Evolutionary conservation across 2,888 invertebrate species (phyloP), one percentile per base, ranked within the genome.

Genomic region (Lasioglossum leucozonium): DNA sequence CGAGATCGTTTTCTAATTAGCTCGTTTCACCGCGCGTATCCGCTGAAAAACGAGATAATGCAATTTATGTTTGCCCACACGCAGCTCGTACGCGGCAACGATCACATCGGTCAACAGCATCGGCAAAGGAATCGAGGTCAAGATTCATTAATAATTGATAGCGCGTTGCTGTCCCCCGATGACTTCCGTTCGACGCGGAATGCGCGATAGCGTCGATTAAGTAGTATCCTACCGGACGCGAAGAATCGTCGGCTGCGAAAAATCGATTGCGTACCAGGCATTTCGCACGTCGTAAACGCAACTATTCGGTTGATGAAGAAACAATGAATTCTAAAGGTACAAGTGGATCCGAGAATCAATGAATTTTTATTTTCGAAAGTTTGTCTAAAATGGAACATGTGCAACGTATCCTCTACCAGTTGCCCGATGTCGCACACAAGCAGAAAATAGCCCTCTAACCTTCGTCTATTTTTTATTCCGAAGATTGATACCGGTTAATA

Each of bases 141-240:
- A 37, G 55, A 72, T 75, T 86, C 86, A 87, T 90, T 89, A 90
- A 90, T 90, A 90, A 90, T 90, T 90, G 75, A 89, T 89, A 67
- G 67, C 87, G 80, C 62, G 90, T 87, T 72, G 82, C 81, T 77
- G 80, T 75, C 83, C 74, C 86, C 65, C 77, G 80, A 79, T 80
- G 76, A 84, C 82, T 90, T 90, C 90, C 89, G 90, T 74, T 84
- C 82, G 37, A 30, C 75, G 82, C 62, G 69, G 82, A 79, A 85
- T 78, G 74, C 47, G 65, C 73, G 81, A 76, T 69, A n/a, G 37
- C 74, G 37, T 30, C 79, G 81, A 89, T 81, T 82, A 83, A 87
- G 77, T n/a, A 30, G 62, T 75, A 55, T 76, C 69, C 4, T 40
- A 74, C 65, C 73, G 30, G 77, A 72, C 75, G 77, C 65, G 22